These are phyloP conservation scores for Heliconius nattereri DNA, from an alignment of 1,140 invertebrate species.

Conservation along the genomic window DNA sequence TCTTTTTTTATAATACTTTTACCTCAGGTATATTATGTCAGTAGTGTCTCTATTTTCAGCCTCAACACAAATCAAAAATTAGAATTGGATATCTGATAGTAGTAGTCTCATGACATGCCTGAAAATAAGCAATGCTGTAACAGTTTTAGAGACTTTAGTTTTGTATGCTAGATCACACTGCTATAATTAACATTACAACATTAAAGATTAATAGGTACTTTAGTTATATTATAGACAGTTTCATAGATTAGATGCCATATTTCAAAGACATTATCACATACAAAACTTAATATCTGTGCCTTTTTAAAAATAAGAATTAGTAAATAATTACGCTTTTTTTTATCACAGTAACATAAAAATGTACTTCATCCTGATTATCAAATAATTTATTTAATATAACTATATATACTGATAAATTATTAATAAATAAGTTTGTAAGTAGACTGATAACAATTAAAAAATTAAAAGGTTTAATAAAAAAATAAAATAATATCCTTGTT, in stretches of 20 bases:
- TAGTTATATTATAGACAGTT: background rate
- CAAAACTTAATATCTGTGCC: background rate
- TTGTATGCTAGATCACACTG: too few relatives aligned
- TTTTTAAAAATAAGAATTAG: background rate
- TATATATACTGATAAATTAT: background rate
- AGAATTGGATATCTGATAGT: too few relatives aligned
- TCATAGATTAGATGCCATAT: background rate
- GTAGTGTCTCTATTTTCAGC: too few relatives aligned
- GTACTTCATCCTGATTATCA: background rate
- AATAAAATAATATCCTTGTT: background rate
- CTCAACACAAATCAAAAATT: too few relatives aligned
- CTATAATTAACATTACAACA: background rate
- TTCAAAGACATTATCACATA: background rate
- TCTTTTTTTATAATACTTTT: too few relatives aligned
- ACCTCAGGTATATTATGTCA: too few relatives aligned
- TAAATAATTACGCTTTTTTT: background rate
- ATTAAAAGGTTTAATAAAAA: conserved; percentile 1
- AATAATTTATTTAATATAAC: background rate
- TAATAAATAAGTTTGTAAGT: background rate
- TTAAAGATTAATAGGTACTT: background rate
- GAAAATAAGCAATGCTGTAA: too few relatives aligned
- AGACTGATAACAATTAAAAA: conserved; percentile 16
- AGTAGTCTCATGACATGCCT: too few relatives aligned
- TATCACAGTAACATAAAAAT: background rate
- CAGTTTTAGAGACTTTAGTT: too few relatives aligned